phyloP scores from a whole-genome alignment of 2,113 vertebrate genomes.

The Boleophthalmus pectinirostris region DNA sequence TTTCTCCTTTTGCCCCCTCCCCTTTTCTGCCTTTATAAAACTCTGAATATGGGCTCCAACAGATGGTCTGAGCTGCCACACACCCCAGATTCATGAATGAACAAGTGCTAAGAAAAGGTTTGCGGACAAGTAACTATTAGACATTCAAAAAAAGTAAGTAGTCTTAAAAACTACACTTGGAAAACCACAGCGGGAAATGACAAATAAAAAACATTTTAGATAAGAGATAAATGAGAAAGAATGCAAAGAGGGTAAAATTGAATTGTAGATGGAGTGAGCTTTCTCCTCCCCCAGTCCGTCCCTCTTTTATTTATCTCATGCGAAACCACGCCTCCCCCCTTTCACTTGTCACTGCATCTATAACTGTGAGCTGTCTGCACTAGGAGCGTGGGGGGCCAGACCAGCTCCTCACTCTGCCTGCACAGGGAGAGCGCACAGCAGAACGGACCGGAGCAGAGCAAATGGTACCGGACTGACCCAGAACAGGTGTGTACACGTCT shows the following conservation, averaged over 20 bases:
- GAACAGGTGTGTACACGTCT: conserved; percentile 66
- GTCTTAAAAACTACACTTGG: neutral
- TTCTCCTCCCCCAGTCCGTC: conserved; percentile 69
- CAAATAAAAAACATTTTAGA: neutral
- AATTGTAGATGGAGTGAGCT: conserved; percentile 78
- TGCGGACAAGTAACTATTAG: conserved; percentile 11
- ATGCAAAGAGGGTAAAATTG: conserved; percentile 60
- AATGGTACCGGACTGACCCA: conserved; percentile 48
- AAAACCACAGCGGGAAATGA: conserved; percentile 29
- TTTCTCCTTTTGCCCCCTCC: conserved; percentile 75
- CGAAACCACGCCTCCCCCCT: conserved; percentile 75
- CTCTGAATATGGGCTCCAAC: conserved; percentile 76
- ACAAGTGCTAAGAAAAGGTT: conserved; percentile 32
- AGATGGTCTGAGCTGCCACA: conserved; percentile 71
- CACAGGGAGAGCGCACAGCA: conserved; percentile 39
- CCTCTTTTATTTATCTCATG: conserved; percentile 76
- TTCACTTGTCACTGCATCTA: conserved; percentile 79
- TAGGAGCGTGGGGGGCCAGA: conserved; percentile 66
- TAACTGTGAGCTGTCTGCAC: conserved; percentile 76
- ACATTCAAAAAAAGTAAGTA: conserved; percentile 34
- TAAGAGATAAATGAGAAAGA: neutral
- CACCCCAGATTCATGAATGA: conserved; percentile 53
- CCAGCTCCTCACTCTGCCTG: conserved; percentile 54
- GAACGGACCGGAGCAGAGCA: conserved; percentile 30
- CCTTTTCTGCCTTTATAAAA: conserved; percentile 68